A percentile compares a stretch with the other conserved stretches of the same genome.
Evolutionary conservation across 2,113 vertebrate species (phyloP).

Genomic region (Oryzias woworae): DNA sequence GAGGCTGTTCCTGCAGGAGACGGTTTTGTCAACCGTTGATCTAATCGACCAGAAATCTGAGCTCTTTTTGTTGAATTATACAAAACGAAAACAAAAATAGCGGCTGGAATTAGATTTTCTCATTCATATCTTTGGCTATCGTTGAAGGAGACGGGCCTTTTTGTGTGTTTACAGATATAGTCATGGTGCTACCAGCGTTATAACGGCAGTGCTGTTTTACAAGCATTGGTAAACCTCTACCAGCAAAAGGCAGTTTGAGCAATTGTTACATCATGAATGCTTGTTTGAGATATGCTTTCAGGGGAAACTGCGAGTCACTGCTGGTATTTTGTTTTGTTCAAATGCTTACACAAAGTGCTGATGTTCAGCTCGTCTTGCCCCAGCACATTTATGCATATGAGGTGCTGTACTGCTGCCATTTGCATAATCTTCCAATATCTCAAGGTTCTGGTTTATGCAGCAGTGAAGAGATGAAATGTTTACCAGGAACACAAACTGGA

Average conservation of each 20-base stretch:
- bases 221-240: conserved; percentile 37
- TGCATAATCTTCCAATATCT: conserved; percentile 41
- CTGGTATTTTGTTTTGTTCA: conserved; percentile 40
- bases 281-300: background rate
- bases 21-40: conserved; percentile 51
- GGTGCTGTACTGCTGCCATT: conserved; percentile 43
- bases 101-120: conserved; percentile 31
- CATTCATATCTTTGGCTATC: no score
- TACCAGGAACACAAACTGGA: conserved; percentile 14
- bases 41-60: conserved; percentile 47
- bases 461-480: conserved; percentile 30
- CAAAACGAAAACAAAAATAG: conserved; percentile 30
- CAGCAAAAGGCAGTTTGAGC: conserved; percentile 6
- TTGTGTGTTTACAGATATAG: conserved; percentile 16
- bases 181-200: conserved; percentile 21
- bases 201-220: conserved; percentile 41
- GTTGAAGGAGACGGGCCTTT: background rate
- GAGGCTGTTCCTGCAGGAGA: conserved; percentile 26
- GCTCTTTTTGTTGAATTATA: conserved; percentile 37
- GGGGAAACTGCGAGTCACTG: conserved; percentile 27
- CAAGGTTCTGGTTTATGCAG: conserved; percentile 1
- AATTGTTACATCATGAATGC: background rate
- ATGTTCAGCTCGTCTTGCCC: conserved; percentile 39
- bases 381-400: conserved; percentile 57
- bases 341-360: conserved; percentile 39